These are phyloP conservation scores for Lamellibrachia satsuma DNA, from an alignment of 2,888 invertebrate genomes.

Conservation along the genomic window DNA sequence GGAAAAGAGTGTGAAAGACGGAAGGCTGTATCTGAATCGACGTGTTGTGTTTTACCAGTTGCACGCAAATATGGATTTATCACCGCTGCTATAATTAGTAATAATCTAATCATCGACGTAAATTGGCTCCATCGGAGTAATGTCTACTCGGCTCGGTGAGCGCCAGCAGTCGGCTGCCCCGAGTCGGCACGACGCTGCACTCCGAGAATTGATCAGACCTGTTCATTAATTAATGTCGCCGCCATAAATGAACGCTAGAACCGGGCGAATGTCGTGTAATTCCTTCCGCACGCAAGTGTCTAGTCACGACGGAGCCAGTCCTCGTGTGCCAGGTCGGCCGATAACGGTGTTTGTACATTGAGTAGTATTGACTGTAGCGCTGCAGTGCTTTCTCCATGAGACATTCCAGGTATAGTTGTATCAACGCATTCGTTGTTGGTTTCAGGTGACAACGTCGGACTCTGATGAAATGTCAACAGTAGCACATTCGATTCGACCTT, in stretches of 20 bases:
- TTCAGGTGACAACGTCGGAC: background rate
- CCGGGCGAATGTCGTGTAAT: background rate
- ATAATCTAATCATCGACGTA: background rate
- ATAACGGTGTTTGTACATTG: background rate
- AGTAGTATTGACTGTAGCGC: background rate
- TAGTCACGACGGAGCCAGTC: background rate
- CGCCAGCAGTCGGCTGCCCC: background rate
- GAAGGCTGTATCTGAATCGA: background rate
- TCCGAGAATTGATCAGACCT: background rate
- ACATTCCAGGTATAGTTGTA: background rate
- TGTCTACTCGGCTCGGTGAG: background rate
- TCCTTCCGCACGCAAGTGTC: background rate
- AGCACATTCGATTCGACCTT: background rate
- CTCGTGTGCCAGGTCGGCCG: background rate
- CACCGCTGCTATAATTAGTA: background rate
- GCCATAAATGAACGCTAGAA: background rate
- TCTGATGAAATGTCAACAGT: background rate
- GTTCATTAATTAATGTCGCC: background rate
- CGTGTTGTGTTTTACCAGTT: background rate
- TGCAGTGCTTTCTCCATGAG: background rate
- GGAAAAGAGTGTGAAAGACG: background rate
- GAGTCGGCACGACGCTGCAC: background rate
- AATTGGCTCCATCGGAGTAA: background rate
- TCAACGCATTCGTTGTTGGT: background rate
- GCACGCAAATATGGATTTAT: background rate